Evolutionary conservation across 2,113 vertebrate genomes (phyloP).

Genomic region (Rhipidura dahli): DNA sequence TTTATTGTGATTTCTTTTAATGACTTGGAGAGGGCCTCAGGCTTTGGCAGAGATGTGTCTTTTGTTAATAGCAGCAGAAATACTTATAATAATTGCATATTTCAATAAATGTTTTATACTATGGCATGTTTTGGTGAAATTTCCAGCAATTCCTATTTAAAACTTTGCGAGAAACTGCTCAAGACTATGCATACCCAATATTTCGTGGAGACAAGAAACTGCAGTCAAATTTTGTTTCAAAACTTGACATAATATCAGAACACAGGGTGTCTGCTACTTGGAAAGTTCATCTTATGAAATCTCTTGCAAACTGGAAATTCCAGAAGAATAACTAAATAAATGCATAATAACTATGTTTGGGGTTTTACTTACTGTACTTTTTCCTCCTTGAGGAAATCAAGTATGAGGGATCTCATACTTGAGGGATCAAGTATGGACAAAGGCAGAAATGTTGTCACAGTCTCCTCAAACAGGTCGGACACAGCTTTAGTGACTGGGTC

Average conservation of each 20-base stretch:
- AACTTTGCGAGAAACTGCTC: not conserved
- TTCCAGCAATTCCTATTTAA: not conserved
- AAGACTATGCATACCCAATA: not conserved
- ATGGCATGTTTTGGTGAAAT: not conserved
- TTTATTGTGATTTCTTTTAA: constrained; percentile 45
- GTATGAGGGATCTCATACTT: not conserved
- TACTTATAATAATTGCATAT: constrained; percentile 35
- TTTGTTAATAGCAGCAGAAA: constrained; percentile 13
- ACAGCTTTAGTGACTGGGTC: not conserved
- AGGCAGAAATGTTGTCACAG: not conserved
- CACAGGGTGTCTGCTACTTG: not conserved
- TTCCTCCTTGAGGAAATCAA: not conserved
- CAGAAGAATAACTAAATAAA: not conserved
- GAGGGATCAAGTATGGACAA: not conserved
- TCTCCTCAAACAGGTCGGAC: not conserved
- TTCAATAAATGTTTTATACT: not conserved
- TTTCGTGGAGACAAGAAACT: not conserved
- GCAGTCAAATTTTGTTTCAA: not conserved
- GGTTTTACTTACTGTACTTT: not conserved
- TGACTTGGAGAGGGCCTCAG: not conserved
- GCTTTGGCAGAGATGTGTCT: not conserved
- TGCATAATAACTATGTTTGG: not conserved
- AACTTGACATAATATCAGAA: not conserved
- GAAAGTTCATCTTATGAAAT: not conserved
- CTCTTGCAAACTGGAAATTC: not conserved